Conservation (phyloP, 1,140 invertebrate species). For the Leptonema lineaticorne region DNA sequence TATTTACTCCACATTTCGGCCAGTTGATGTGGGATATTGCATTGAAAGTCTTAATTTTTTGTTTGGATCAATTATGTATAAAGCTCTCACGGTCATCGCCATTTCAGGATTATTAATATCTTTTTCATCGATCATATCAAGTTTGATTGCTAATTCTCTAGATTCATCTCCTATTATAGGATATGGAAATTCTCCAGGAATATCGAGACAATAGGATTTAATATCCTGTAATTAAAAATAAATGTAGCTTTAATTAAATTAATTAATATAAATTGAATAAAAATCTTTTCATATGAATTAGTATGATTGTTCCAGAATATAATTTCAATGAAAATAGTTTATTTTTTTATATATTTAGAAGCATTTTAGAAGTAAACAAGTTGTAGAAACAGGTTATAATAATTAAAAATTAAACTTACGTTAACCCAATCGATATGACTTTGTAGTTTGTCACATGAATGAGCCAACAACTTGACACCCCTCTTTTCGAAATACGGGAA, state of each 20-base stretch:
- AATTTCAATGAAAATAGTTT: neutral
- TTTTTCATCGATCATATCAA: constrained; percentile 86
- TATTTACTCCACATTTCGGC: constrained; percentile 88
- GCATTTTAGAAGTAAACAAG: neutral
- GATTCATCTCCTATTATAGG: constrained; percentile 86
- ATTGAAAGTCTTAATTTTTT: constrained; percentile 84
- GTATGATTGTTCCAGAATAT: neutral
- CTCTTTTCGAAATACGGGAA: constrained; percentile 74
- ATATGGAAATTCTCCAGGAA: constrained; percentile 73
- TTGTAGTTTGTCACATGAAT: constrained; percentile 80
- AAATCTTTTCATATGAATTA: neutral
- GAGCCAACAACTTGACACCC: constrained; percentile 81
- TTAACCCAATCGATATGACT: constrained; percentile 80
- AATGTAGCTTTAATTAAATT: neutral
- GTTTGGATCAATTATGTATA: constrained; percentile 87
- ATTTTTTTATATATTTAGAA: neutral
- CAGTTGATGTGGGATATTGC: constrained; percentile 88
- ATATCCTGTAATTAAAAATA: constrained; percentile 62
- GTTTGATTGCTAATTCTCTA: constrained; percentile 70
- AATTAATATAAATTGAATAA: neutral
- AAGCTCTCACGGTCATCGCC: constrained; percentile 77
- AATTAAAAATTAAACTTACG: too few relatives aligned
- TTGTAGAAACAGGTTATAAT: neutral
- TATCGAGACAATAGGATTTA: constrained; percentile 69
- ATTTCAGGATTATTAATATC: constrained; percentile 71